These are phyloP conservation scores for Heterodera filipjevi DNA, from an alignment of 2,888 invertebrate species.

Conservation along the genomic window DNA sequence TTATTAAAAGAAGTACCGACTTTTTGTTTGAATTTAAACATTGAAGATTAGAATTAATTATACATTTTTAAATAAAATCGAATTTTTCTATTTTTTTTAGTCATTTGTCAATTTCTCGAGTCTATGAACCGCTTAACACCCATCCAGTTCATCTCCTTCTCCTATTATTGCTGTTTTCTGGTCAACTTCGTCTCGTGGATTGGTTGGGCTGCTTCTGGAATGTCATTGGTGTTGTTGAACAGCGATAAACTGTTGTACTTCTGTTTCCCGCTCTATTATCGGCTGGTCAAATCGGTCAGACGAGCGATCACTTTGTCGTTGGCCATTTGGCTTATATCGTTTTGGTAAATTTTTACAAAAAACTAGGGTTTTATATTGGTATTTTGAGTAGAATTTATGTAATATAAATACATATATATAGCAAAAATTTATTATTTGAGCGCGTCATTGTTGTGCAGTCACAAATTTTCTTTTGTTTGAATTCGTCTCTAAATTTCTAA, in stretches of 20 bases:
- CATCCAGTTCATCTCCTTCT: not conserved
- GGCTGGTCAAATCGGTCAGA: conserved; percentile 24
- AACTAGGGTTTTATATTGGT: too few species aligned
- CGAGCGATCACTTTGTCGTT: conserved; percentile 15
- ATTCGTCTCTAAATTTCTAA: too few species aligned
- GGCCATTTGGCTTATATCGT: conserved; percentile 17
- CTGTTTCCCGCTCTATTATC: conserved; percentile 28
- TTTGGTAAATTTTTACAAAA: conserved; percentile 16
- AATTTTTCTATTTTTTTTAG: not conserved
- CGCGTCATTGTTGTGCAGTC: too few species aligned
- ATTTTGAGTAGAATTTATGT: too few species aligned
- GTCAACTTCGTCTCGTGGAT: conserved; percentile 22
- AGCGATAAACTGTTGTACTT: conserved; percentile 25
- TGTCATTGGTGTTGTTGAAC: conserved; percentile 28
- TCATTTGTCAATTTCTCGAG: conserved; percentile 23
- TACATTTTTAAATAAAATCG: too few species aligned
- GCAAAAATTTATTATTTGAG: too few species aligned
- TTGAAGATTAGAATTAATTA: too few species aligned
- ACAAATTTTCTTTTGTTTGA: too few species aligned
- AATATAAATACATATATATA: too few species aligned
- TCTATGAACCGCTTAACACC: conserved; percentile 13
- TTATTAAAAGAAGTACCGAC: too few species aligned
- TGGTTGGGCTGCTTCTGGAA: conserved; percentile 25
- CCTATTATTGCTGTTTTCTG: conserved; percentile 13
- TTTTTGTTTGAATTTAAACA: too few species aligned